Percentiles rank a stretch among this genome's conserved stretches.
phyloP scores from a whole-genome alignment of 2,113 vertebrate genomes.

The Probosciger aterrimus region DNA sequence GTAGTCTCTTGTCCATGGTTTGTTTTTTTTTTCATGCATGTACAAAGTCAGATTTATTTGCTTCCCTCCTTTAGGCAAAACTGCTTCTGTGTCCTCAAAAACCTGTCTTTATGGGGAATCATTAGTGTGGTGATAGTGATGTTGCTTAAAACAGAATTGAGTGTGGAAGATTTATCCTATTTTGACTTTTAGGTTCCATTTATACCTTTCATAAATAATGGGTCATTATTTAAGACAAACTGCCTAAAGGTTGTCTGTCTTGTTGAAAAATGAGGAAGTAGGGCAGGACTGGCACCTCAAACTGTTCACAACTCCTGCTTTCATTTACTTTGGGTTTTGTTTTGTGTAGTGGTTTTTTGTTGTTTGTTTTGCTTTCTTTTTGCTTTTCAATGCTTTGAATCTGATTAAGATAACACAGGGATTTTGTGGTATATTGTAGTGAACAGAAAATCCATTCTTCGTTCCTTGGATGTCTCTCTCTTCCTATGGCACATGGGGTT shows the following conservation, averaged over 20 bases:
- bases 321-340: background rate
- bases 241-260: background rate
- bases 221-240: background rate
- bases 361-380: background rate
- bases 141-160: background rate
- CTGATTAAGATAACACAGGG: background rate
- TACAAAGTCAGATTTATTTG: background rate
- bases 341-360: rapidly evolving
- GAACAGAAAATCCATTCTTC: background rate
- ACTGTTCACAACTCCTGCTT: background rate
- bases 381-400: background rate
- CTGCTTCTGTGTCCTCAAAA: background rate
- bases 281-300: background rate
- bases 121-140: background rate
- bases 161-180: background rate
- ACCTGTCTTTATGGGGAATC: background rate
- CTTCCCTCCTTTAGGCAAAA: background rate
- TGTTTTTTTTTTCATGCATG: background rate
- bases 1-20: background rate
- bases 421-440: background rate
- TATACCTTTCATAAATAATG: background rate
- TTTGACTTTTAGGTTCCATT: background rate
- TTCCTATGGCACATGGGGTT: background rate
- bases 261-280: background rate
- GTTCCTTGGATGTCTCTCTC: background rate